Percentiles rank a stretch among this genome's conserved stretches.
Conservation (phyloP, 2,888 invertebrate species). For the Ormia ochracea region DNA sequence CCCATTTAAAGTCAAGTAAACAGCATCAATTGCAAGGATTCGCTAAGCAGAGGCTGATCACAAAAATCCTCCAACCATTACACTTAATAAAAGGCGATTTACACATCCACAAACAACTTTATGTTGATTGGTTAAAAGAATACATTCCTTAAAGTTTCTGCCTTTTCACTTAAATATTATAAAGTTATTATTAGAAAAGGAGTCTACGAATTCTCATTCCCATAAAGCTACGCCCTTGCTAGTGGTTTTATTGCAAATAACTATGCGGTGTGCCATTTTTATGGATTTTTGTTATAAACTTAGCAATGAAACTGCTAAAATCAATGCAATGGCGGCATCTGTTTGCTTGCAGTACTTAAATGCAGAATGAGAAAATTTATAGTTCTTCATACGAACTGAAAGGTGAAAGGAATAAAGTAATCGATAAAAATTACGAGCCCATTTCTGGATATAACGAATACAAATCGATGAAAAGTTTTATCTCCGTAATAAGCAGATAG, state of each 20-base stretch:
- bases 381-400: neutral
- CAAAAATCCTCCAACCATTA: too few species aligned
- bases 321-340: conserved; percentile 42
- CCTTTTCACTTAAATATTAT: neutral
- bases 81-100: too few species aligned
- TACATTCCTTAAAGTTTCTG: too few species aligned
- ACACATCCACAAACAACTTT: too few species aligned
- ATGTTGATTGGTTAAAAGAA: too few species aligned
- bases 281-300: conserved; percentile 30
- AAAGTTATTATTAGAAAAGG: neutral
- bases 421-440: too few species aligned
- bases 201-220: neutral
- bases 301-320: conserved; percentile 36
- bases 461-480: too few species aligned
- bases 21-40: too few species aligned
- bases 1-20: neutral
- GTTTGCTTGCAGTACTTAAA: conserved; percentile 22
- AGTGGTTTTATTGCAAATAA: conserved; percentile 10
- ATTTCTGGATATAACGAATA: too few species aligned
- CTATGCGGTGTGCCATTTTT: conserved; percentile 33
- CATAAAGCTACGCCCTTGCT: neutral
- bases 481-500: too few species aligned
- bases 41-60: neutral
- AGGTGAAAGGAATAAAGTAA: too few species aligned
- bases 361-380: conserved; percentile 17